Evolutionary conservation across 53 echinoderm and acorn worm genomes (phyloP), one percentile per base, ranked within the genome.

Genomic region (Stichopus horrens): DNA sequence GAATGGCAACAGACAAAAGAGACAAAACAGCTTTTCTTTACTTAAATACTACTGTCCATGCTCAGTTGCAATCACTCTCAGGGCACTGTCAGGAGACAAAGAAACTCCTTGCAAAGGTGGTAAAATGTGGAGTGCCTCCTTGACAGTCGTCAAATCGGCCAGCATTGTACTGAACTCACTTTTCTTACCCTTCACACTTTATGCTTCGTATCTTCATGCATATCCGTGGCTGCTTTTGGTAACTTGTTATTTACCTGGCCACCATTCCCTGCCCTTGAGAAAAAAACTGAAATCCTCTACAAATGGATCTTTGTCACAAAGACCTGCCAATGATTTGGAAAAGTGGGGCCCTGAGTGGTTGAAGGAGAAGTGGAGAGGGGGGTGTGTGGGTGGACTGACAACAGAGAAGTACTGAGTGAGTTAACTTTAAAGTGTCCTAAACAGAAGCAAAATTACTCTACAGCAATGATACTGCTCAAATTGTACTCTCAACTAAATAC

Each of bases 41-140:
- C 75, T 75, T 75, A 20, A 20, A 23, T 75, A 75, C 23, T 75
- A 75, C 75, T 75, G 75, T 75, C 75, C 75, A 75, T 5, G 23
- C 75, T 75, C 75, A 75, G 23, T 75, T 75, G 23, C 75, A 23
- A 19, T 6, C 23, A 75, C 75, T 23, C 21, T 52, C 23, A 75
- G 75, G 13, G 52, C 37, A 37, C 37, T 37, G 37, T 37, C 37
- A 37, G 37, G 0, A 37, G 1, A 37, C 37, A 37, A 37, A 2
- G 37, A 2, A 37, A 0, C 37, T 37, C 2, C 37, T 37, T 37
- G 37, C 37, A 37, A 37, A 37, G 37, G 37, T 37, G 37, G 37
- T 37, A 37, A 37, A 37, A 37, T 37, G 2, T 37, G 37, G 37
- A 37, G 37, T 37, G 37, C 37, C 2, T 37, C 37, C 37, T 37